Percentiles rank a stretch among this genome's conserved stretches.
Conservation (phyloP, 2,113 vertebrate genomes). For the Gopherus evgoodei region DNA sequence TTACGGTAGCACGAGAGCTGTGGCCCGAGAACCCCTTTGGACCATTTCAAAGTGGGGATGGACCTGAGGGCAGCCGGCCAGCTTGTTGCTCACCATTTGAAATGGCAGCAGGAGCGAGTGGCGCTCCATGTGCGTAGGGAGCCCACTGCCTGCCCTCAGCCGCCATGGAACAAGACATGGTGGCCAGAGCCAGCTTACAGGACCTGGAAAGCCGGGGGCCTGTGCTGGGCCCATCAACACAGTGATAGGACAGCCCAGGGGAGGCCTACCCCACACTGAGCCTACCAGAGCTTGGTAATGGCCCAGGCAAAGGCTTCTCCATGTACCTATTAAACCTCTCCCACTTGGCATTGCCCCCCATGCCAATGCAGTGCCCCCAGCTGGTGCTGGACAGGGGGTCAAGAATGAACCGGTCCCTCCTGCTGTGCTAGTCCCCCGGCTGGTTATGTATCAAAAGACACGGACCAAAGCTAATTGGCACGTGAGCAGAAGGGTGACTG, state of each 20-base stretch:
- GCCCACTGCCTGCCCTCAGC: background rate
- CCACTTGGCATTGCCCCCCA: background rate
- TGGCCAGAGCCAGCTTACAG: background rate
- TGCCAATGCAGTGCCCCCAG: background rate
- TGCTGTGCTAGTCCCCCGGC: background rate
- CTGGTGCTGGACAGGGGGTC: background rate
- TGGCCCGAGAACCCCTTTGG: background rate
- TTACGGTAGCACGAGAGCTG: background rate
- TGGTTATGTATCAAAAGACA: background rate
- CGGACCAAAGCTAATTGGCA: background rate
- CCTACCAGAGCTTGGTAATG: background rate
- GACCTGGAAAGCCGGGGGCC: background rate
- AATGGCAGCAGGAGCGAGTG: background rate
- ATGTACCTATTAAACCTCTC: background rate
- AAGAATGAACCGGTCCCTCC: background rate
- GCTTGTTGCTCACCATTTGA: background rate
- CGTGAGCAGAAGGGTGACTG: background rate
- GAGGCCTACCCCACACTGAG: background rate
- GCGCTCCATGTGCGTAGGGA: background rate
- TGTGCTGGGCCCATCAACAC: background rate
- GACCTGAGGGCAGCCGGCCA: too few species aligned
- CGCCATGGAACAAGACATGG: background rate
- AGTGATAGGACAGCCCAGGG: background rate
- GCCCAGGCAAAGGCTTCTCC: background rate
- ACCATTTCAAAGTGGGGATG: background rate